phyloP scores from a whole-genome alignment of 2,797 vertebrate species.

The Pogoniulus pusillus region DNA sequence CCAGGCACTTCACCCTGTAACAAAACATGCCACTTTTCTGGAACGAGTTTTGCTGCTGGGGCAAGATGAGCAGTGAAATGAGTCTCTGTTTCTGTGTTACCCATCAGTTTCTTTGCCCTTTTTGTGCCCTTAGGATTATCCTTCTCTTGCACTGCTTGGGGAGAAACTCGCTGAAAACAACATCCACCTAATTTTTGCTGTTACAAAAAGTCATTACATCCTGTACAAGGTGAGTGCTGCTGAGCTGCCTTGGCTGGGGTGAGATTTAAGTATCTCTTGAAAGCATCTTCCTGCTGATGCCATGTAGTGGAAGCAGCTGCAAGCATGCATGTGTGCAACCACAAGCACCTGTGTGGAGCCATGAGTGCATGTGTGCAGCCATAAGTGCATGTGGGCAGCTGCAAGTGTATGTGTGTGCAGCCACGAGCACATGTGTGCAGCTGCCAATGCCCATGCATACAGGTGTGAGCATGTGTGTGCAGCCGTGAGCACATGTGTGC shows the following conservation, averaged over 20 bases:
- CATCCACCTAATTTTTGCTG: slow-evolving; percentile 96
- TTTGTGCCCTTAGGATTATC: slow-evolving; percentile 85
- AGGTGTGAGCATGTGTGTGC: no score
- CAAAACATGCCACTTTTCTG: background rate
- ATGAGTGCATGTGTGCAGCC: background rate
- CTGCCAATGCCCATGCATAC: no score
- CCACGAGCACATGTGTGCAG: no score
- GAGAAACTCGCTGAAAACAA: slow-evolving; percentile 97
- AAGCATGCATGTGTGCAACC: no score
- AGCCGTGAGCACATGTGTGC: no score
- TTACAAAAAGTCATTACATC: slow-evolving; percentile 89
- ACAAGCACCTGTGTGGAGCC: no score
- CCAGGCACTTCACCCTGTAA: background rate
- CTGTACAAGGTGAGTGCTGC: slow-evolving; percentile 89
- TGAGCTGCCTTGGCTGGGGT: rapidly evolving
- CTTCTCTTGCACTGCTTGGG: slow-evolving; percentile 93
- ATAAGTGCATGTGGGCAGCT: no score
- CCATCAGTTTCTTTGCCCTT: background rate
- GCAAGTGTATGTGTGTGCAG: no score
- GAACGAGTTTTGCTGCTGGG: background rate
- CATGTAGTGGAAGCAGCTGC: background rate
- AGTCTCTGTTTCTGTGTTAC: background rate
- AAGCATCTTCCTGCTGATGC: background rate
- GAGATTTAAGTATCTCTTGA: background rate
- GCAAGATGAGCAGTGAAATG: background rate